phyloP scores from a whole-genome alignment of 2,113 vertebrate species.

The Murina feae region DNA sequence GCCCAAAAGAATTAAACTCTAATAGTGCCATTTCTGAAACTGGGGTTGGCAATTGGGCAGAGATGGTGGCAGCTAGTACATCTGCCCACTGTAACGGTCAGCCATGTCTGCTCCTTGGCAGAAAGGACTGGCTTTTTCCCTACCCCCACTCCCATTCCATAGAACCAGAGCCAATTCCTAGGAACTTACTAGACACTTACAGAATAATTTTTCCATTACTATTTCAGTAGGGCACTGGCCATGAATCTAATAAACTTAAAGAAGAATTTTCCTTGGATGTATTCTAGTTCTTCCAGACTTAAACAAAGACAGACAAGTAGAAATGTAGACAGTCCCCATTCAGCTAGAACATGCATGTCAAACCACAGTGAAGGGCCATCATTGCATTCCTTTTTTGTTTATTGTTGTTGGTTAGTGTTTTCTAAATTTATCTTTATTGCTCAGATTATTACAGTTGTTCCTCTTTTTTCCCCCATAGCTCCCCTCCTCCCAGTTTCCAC shows the following conservation, averaged over 20 bases:
- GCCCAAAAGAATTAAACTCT: conserved; percentile 27
- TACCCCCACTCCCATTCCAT: background rate
- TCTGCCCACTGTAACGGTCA: conserved; percentile 64
- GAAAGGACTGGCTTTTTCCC: conserved; percentile 11
- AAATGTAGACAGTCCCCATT: background rate
- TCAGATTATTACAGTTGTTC: no score
- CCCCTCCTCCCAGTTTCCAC: no score
- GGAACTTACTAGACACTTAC: conserved; percentile 46
- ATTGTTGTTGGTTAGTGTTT: no score
- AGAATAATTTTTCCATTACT: conserved; percentile 57
- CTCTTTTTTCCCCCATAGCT: no score
- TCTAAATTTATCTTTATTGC: no score
- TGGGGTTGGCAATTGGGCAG: conserved; percentile 51
- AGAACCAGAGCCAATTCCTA: conserved; percentile 32
- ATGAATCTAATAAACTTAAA: conserved; percentile 39
- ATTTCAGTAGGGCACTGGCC: conserved; percentile 35
- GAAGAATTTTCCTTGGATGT: conserved; percentile 31
- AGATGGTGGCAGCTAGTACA: conserved; percentile 49
- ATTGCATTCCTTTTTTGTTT: background rate
- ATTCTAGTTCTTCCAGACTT: conserved; percentile 1
- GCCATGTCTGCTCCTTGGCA: conserved; percentile 54
- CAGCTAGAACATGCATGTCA: background rate
- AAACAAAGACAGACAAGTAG: background rate
- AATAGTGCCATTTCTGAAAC: conserved; percentile 31
- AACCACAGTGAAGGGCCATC: background rate